Evolutionary conservation across 2,797 vertebrate genomes (phyloP).

Genomic region (Spinus pinus): DNA sequence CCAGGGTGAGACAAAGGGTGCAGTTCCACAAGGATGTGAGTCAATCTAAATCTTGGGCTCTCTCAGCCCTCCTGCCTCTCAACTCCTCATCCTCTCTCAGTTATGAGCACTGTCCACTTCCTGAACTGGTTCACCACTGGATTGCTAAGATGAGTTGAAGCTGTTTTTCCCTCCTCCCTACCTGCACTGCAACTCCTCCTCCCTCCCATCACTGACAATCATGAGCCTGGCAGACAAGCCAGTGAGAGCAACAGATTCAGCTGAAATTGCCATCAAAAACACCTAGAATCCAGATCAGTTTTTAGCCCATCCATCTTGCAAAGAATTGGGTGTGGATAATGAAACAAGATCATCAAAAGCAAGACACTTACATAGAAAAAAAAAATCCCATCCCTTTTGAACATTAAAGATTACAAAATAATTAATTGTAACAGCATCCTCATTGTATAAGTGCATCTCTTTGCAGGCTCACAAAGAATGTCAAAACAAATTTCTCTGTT

Average conservation of each 20-base stretch:
- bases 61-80: neutral
- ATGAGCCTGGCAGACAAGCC: neutral
- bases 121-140: neutral
- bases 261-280: neutral
- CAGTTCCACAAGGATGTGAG: neutral
- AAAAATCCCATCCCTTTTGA: neutral
- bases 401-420: neutral
- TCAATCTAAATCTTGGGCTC: neutral
- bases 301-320: neutral
- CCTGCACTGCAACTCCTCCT: neutral
- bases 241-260: neutral
- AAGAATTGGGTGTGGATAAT: neutral
- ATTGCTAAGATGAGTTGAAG: accelerated
- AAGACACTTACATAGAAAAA: neutral
- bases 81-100: neutral
- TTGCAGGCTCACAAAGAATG: neutral
- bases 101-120: neutral
- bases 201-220: no score
- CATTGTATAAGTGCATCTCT: neutral
- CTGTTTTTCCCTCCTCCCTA: neutral
- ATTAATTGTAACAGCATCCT: neutral
- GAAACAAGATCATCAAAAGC: neutral
- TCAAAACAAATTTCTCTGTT: neutral
- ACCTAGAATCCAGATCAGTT: neutral
- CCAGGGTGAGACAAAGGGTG: neutral